A percentile compares a stretch with the other conserved stretches of the same genome.
Conservation (phyloP, 2,797 vertebrate genomes). For the Acanthornis magna region DNA sequence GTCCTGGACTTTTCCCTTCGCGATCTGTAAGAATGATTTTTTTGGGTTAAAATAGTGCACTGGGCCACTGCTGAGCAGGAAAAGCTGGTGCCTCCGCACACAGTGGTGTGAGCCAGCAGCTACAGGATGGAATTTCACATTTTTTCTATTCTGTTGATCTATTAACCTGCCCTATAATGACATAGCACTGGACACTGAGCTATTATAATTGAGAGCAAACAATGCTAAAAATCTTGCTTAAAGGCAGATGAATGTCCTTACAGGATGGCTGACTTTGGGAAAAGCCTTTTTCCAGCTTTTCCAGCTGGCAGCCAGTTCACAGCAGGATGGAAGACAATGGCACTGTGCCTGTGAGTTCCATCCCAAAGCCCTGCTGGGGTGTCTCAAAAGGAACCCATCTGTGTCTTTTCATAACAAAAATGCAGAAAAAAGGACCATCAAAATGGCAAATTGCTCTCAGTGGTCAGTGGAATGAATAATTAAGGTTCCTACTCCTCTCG, state of each 20-base stretch:
- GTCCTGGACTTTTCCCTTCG: not conserved
- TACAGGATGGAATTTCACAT: conserved; percentile 8
- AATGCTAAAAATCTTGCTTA: not conserved
- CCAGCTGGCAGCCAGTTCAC: not conserved
- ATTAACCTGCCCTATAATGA: conserved; percentile 4
- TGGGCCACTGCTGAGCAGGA: not conserved
- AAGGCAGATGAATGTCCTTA: not conserved
- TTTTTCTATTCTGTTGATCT: not conserved
- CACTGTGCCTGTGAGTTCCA: not conserved
- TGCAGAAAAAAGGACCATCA: not conserved
- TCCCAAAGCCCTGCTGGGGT: not conserved
- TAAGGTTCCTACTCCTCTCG: not conserved
- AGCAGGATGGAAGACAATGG: not conserved
- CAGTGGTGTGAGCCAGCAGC: not conserved
- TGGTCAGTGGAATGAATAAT: not conserved
- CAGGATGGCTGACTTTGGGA: not conserved
- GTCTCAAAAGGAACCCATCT: not conserved
- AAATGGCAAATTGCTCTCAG: not conserved
- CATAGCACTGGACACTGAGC: not conserved
- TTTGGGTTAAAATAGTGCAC: not conserved
- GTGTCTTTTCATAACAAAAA: not conserved
- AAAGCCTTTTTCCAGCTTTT: not conserved
- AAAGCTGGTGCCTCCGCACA: not conserved
- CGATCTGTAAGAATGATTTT: not conserved
- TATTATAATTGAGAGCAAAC: not conserved